Conservation (phyloP, 1,140 invertebrate species). For the Leptoteleia sp. region DNA sequence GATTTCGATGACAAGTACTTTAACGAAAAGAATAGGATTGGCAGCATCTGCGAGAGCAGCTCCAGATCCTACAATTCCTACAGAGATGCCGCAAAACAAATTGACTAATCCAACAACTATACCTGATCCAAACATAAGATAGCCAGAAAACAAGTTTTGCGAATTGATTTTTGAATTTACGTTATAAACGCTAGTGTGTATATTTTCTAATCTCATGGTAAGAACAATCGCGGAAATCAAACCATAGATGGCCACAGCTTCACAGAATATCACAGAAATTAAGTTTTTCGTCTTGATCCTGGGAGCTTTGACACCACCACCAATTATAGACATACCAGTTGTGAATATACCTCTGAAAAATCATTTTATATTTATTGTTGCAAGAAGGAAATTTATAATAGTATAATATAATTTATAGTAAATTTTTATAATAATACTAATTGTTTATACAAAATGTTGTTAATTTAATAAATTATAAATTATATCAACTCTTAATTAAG, state of each 20-base stretch:
- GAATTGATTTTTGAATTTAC: conserved; percentile 70
- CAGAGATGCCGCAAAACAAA: conserved; percentile 96
- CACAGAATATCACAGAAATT: conserved; percentile 99
- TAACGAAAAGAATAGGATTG: conserved; percentile 96
- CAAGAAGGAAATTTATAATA: not conserved
- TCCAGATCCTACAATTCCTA: conserved; percentile 97
- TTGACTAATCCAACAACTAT: conserved; percentile 96
- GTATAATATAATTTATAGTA: no score
- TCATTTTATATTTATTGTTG: not conserved
- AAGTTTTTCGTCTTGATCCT: conserved; percentile 99
- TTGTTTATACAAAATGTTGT: no score
- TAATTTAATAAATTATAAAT: no score
- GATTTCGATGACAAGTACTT: conserved; percentile 98
- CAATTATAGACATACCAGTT: conserved; percentile 97
- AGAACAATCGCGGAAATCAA: conserved; percentile 98
- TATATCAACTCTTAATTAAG: no score
- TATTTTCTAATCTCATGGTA: conserved; percentile 88
- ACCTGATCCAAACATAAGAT: conserved; percentile 97
- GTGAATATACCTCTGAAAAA: conserved; percentile 93
- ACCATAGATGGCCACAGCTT: conserved; percentile 99
- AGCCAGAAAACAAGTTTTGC: conserved; percentile 90
- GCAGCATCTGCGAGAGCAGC: conserved; percentile 98
- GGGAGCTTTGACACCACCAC: conserved; percentile 98
- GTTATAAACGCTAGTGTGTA: conserved; percentile 72
- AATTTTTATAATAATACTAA: no score